These are phyloP conservation scores for Crenuchus spilurus DNA, from an alignment of 2,797 vertebrate genomes.

Conservation along the genomic window DNA sequence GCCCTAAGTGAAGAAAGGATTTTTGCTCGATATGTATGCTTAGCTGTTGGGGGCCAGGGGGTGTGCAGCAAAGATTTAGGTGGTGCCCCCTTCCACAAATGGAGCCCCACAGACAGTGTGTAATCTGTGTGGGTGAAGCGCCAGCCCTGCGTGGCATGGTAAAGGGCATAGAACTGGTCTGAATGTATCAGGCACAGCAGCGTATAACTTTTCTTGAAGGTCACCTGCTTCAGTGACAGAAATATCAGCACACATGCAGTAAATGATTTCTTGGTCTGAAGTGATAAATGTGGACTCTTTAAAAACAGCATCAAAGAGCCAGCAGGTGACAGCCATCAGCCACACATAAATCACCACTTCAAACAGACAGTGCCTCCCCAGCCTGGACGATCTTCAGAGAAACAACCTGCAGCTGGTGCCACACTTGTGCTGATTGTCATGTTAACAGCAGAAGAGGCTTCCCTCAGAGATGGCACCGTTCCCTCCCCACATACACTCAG, in stretches of 20 bases:
- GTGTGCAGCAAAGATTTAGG: too few relatives aligned
- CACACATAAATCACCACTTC: conserved; percentile 42
- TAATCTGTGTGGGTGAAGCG: too few relatives aligned
- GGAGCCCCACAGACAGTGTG: too few relatives aligned
- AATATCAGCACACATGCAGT: conserved; percentile 8
- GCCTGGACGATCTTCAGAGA: background rate
- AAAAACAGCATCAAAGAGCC: conserved; percentile 45
- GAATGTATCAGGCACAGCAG: background rate
- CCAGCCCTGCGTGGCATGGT: too few relatives aligned
- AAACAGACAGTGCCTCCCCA: conserved; percentile 26
- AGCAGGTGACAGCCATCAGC: conserved; percentile 20
- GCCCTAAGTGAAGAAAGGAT: too few relatives aligned
- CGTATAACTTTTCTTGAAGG: conserved; percentile 23
- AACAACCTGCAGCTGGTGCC: conserved; percentile 37
- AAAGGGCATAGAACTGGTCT: too few relatives aligned
- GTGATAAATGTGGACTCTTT: conserved; percentile 31
- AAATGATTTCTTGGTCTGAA: conserved; percentile 23
- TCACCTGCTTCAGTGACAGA: conserved; percentile 2
- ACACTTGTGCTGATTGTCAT: conserved; percentile 17
- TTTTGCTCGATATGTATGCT: too few relatives aligned
- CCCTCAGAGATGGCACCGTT: background rate
- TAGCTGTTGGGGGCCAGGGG: too few relatives aligned
- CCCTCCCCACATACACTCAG: too few relatives aligned
- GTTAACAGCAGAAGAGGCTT: background rate
- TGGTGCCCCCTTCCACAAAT: too few relatives aligned